Evolutionary conservation across 2,113 vertebrate species (phyloP).

Genomic region (Laticauda colubrina): DNA sequence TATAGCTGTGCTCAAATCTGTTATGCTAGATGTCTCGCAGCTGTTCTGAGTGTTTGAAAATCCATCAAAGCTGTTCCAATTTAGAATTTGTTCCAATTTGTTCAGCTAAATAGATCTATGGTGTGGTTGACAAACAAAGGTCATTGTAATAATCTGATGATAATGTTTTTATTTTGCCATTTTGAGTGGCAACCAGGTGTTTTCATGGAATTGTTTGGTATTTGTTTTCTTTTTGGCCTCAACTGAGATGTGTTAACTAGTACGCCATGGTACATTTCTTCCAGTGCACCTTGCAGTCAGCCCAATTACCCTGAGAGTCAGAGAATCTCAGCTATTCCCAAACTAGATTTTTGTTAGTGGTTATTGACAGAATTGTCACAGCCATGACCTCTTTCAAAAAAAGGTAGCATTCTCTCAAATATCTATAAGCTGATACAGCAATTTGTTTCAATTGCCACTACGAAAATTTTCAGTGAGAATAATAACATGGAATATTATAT

Average conservation of each 20-base stretch:
- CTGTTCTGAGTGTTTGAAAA: neutral
- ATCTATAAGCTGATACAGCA: slow-evolving; percentile 62
- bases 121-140: neutral
- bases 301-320: slow-evolving; percentile 49
- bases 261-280: slow-evolving; percentile 6
- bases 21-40: neutral
- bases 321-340: slow-evolving; percentile 49
- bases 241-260: slow-evolving; percentile 18
- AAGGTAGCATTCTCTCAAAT: slow-evolving; percentile 57
- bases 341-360: slow-evolving; percentile 56
- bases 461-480: slow-evolving; percentile 58
- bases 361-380: slow-evolving; percentile 60
- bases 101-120: neutral
- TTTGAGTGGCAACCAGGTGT: neutral
- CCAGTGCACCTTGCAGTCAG: slow-evolving; percentile 40
- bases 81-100: neutral
- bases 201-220: slow-evolving; percentile 6
- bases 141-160: neutral
- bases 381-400: slow-evolving; percentile 55
- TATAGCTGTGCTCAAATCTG: too few relatives aligned
- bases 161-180: neutral
- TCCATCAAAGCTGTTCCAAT: neutral
- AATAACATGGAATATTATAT: neutral
- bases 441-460: slow-evolving; percentile 60
- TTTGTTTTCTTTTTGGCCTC: slow-evolving; percentile 18